Conservation (phyloP, 2,888 invertebrate genomes). For the Anoplius nigerrimus region DNA sequence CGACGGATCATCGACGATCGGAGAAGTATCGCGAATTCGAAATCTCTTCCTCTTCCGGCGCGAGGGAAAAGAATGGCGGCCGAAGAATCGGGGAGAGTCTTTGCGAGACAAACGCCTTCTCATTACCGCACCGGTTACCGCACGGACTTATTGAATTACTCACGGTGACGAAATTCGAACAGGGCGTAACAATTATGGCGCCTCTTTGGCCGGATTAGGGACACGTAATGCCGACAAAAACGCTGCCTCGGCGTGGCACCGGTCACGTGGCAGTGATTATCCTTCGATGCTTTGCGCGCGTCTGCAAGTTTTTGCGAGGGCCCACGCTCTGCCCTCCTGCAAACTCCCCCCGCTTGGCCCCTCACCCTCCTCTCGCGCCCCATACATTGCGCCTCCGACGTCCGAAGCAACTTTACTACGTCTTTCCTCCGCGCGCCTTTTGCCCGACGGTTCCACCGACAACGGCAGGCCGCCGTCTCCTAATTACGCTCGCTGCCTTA, state of each 20-base stretch:
- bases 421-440: not conserved
- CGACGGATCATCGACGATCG: too few species aligned
- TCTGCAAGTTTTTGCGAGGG: slow-evolving; percentile 47
- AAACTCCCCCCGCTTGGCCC: not conserved
- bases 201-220: slow-evolving; percentile 54
- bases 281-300: slow-evolving; percentile 54
- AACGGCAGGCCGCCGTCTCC: not conserved
- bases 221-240: slow-evolving; percentile 56
- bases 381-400: slow-evolving; percentile 48
- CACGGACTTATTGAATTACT: slow-evolving; percentile 49
- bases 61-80: too few species aligned
- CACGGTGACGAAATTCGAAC: slow-evolving; percentile 45
- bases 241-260: slow-evolving; percentile 45
- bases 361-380: not conserved
- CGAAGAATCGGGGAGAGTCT: too few species aligned
- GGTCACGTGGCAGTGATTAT: slow-evolving; percentile 59
- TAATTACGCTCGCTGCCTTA: too few species aligned
- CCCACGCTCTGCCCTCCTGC: not conserved
- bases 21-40: too few species aligned
- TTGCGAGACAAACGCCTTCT: too few species aligned
- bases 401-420: too few species aligned
- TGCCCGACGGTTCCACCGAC: not conserved
- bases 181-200: slow-evolving; percentile 55
- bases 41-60: too few species aligned
- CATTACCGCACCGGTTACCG: slow-evolving; percentile 1